Evolutionary conservation across 1,140 invertebrate species (phyloP).

Genomic region (Wasmannia auropunctata): DNA sequence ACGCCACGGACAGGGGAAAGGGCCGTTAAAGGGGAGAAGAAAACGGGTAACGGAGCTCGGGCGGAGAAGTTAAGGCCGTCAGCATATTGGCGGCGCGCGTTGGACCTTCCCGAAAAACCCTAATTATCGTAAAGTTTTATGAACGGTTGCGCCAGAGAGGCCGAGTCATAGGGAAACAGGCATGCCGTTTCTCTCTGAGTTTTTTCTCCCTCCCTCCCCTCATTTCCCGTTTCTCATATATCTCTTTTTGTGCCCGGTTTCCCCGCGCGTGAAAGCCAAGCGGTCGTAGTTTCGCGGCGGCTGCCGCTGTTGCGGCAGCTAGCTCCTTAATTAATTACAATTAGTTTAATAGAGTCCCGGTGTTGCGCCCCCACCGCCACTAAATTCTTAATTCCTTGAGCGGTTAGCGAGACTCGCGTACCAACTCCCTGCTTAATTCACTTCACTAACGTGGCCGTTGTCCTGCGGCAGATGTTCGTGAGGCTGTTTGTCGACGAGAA

Average conservation of each 20-base stretch:
- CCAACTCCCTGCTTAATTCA: conserved; percentile 68
- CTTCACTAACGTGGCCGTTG: conserved; percentile 61
- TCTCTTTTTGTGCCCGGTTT: conserved; percentile 28
- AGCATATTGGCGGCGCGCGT: conserved; percentile 33
- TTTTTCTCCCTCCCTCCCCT: background rate
- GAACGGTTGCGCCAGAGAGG: conserved; percentile 42
- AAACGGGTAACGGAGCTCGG: background rate
- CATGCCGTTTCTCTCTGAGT: background rate
- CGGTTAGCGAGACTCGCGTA: conserved; percentile 55
- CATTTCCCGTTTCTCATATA: conserved; percentile 6
- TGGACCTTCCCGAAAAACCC: conserved; percentile 58
- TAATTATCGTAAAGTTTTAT: conserved; percentile 73
- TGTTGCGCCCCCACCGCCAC: conserved; percentile 65
- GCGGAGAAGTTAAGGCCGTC: conserved; percentile 34
- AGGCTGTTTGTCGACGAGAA: conserved; percentile 98
- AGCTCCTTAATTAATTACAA: conserved; percentile 84
- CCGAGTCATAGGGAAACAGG: conserved; percentile 3
- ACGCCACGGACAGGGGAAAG: background rate
- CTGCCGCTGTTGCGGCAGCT: conserved; percentile 44
- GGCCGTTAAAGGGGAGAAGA: background rate
- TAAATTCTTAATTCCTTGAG: conserved; percentile 81
- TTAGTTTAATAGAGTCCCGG: conserved; percentile 81
- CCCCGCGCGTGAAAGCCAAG: conserved; percentile 29
- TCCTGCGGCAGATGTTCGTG: conserved; percentile 95
- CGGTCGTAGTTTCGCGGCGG: conserved; percentile 32